Percentiles rank a stretch among this genome's conserved stretches.
These are phyloP conservation scores for Puffinus mauretanicus DNA, from an alignment of 2,113 vertebrate genomes.

Conservation along the genomic window DNA sequence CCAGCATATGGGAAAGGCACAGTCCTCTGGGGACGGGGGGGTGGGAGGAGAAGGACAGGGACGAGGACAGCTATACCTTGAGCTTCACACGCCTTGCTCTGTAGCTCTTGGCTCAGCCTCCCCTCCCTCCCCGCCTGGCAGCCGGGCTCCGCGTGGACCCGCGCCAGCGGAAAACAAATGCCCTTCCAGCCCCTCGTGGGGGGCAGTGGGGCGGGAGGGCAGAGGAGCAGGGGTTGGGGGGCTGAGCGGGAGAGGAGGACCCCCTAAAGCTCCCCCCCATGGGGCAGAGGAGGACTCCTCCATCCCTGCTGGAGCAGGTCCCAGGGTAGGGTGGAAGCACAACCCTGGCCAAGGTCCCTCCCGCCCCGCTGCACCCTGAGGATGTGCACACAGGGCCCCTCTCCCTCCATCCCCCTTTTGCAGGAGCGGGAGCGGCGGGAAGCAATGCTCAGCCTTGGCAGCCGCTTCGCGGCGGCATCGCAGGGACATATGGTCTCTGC, in stretches of 20 bases:
- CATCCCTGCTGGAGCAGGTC: neutral
- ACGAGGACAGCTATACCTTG: neutral
- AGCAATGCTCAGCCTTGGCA: neutral
- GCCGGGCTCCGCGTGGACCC: neutral
- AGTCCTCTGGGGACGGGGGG: neutral
- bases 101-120: neutral
- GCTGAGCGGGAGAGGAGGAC: neutral
- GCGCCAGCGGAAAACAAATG: neutral
- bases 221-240: neutral
- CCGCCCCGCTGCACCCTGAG: rapidly evolving
- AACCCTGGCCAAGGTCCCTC: neutral
- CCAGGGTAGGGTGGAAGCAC: rapidly evolving
- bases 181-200: neutral
- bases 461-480: neutral
- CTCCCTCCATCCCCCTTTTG: neutral
- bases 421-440: neutral
- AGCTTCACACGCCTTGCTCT: neutral
- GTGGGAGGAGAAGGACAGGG: neutral
- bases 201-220: neutral
- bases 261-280: neutral
- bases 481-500: neutral
- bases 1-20: neutral
- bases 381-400: too few species aligned
- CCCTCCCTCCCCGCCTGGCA: neutral
- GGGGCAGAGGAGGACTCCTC: neutral